Evolutionary conservation across 2,113 vertebrate species (phyloP).

Genomic region (Emydura subglobosa): DNA sequence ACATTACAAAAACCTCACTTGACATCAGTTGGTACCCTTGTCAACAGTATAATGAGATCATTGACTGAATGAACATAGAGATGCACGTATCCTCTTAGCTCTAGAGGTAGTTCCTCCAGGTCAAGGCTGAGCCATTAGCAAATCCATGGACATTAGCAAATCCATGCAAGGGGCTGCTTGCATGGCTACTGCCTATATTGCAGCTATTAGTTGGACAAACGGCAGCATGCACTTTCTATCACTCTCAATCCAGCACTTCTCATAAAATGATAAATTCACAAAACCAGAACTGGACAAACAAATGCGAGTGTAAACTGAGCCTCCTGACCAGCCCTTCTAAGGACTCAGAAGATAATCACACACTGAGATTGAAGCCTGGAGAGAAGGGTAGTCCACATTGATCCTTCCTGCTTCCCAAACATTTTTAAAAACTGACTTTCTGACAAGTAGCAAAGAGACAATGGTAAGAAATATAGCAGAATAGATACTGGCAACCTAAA

Average conservation of each 20-base stretch:
- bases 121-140: neutral
- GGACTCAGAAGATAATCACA: neutral
- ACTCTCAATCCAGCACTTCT: neutral
- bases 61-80: neutral
- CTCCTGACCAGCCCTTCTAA: neutral
- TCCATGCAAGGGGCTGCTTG: neutral
- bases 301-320: neutral
- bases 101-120: neutral
- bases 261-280: neutral
- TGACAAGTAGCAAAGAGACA: neutral
- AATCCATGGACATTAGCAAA: neutral
- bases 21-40: neutral
- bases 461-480: neutral
- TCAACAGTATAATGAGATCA: neutral
- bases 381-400: neutral
- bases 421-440: neutral
- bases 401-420: neutral
- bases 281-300: neutral
- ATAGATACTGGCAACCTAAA: neutral
- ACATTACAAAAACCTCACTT: neutral
- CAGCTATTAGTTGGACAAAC: neutral
- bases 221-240: neutral
- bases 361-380: neutral
- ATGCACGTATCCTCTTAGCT: neutral
- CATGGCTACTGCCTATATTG: neutral